These are phyloP conservation scores for Cisticola juncidis DNA, from an alignment of 2,113 vertebrate genomes.

Conservation along the genomic window DNA sequence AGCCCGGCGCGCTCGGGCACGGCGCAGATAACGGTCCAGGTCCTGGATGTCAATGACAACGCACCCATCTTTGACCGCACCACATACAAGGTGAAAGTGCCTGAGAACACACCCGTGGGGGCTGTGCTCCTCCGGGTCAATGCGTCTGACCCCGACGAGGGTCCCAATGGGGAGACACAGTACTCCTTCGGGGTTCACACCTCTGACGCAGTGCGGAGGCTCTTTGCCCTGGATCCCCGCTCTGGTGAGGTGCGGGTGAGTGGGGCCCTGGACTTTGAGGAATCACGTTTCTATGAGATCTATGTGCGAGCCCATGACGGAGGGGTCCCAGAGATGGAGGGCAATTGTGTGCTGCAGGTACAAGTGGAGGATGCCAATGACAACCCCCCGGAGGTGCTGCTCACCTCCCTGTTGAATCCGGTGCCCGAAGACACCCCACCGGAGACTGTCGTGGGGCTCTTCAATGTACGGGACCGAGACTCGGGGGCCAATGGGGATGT, in stretches of 20 bases:
- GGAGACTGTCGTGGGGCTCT: conserved; percentile 82
- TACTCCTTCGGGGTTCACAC: conserved; percentile 82
- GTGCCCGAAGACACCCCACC: conserved; percentile 77
- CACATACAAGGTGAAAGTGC: conserved; percentile 68
- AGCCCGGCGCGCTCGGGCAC: conserved; percentile 74
- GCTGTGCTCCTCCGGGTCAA: conserved; percentile 75
- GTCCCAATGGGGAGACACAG: conserved; percentile 78
- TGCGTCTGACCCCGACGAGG: conserved; percentile 78
- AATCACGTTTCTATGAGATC: conserved; percentile 80
- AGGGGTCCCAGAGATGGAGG: conserved; percentile 83
- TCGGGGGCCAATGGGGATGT: conserved; percentile 78
- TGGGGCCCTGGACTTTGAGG: conserved; percentile 80
- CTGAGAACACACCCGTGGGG: conserved; percentile 70
- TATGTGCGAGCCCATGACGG: conserved; percentile 81
- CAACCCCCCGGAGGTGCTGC: conserved; percentile 75
- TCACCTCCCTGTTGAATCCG: conserved; percentile 77
- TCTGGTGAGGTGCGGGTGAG: conserved; percentile 79
- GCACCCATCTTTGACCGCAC: conserved; percentile 76
- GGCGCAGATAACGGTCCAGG: conserved; percentile 73
- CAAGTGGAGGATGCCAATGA: conserved; percentile 79
- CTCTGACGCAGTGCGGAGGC: conserved; percentile 58
- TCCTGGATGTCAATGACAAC: conserved; percentile 87
- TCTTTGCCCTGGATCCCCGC: conserved; percentile 76
- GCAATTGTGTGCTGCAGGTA: conserved; percentile 79
- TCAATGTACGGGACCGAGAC: conserved; percentile 81